Percentiles rank a stretch among this genome's conserved stretches.
phyloP scores from a whole-genome alignment of 2,797 vertebrate species.

The Halcyon chelicuti region DNA sequence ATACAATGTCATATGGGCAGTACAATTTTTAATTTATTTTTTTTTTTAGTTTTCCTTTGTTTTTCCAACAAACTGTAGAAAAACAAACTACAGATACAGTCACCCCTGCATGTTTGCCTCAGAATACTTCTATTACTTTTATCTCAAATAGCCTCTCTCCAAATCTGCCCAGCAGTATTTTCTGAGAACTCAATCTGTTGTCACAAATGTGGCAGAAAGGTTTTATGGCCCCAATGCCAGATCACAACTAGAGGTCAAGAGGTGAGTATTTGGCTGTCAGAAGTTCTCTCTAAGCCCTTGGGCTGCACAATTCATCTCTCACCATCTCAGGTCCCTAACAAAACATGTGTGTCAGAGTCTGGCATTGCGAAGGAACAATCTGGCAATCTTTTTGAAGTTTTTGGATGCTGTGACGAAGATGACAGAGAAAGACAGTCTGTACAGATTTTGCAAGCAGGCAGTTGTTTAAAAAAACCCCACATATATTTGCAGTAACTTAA shows the following conservation, averaged over 20 bases:
- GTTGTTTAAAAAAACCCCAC: background rate
- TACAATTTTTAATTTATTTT: background rate
- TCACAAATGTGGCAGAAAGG: background rate
- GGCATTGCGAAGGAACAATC: background rate
- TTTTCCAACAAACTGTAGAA: background rate
- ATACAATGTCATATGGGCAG: rapidly evolving
- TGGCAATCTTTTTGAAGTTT: background rate
- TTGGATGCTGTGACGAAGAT: background rate
- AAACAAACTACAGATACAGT: background rate
- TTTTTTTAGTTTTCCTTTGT: background rate
- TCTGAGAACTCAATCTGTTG: background rate
- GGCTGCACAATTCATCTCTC: background rate
- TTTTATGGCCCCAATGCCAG: background rate
- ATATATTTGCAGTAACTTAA: background rate
- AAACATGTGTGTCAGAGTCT: rapidly evolving
- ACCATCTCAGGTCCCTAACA: background rate
- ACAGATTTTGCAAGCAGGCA: background rate
- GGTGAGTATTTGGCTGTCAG: background rate
- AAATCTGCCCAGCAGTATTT: background rate
- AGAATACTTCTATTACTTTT: background rate
- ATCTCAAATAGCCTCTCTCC: background rate
- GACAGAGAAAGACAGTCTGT: background rate
- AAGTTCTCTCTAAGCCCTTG: background rate
- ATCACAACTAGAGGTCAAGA: rapidly evolving
- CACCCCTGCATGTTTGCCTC: background rate